Evolutionary conservation across 2,797 vertebrate species (phyloP), one percentile per base, ranked within the genome.

Genomic region (Columba guinea): DNA sequence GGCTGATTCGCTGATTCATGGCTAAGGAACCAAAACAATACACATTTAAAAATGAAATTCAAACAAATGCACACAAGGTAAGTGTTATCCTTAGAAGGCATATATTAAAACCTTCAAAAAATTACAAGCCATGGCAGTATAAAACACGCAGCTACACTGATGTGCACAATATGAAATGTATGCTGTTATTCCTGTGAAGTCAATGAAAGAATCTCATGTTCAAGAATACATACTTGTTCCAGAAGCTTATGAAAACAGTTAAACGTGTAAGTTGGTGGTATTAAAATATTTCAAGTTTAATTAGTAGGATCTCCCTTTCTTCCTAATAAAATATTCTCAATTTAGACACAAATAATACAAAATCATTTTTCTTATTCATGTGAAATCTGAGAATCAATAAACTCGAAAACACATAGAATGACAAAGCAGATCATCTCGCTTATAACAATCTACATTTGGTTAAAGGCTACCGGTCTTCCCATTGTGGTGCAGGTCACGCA

Each of bases 1-100:
- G 99, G 97, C 98, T 98, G 94, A 99, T 98, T 96, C 99, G 98
- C 97, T 99, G 99, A 97, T 99, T 99, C 98, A 99, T 98, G 82
- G 99, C 99, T 99, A 97, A 70, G 44, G 68, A 93, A 94, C 30
- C 90, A 96, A 95, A 95, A 91, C n/a, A 95, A 90, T 5, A 69
- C 74, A 32, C 8, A 48, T 70, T 94, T 81, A 22, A 87, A 93
- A 95, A 91, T 28, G 4, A 71, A 88, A 85, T 53, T 91, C 52
- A 83, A 71, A 59, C 21, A 71, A 48, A 71, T 20, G 41, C 24
- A 30, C 11, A 5, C 17, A 64, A 70, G 13, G 32, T 15, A 86
- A 82, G 7, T 27, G 70, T 22, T 73, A 68, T 52, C 46, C 56
- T 51, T 23, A 51, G 62, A 79, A 74, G 30, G n/a, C 21, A 65